Percentiles rank a stretch among this genome's conserved stretches.
Evolutionary conservation across 2,888 invertebrate species (phyloP).

Genomic region (Orgyia antiqua): DNA sequence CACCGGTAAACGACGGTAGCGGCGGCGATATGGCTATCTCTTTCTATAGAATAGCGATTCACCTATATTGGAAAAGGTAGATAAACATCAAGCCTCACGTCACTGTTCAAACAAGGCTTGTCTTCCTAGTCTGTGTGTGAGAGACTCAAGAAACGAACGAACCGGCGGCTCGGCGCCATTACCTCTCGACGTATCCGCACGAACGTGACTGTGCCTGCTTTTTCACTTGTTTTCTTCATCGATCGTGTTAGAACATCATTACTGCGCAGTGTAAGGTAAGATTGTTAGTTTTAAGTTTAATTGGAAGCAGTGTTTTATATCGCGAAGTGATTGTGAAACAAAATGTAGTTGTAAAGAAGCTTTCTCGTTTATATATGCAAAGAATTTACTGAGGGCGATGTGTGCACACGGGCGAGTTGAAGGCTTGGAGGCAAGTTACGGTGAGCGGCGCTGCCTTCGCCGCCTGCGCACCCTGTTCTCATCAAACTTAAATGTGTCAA

Average conservation of each 20-base stretch:
- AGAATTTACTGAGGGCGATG: slow-evolving; percentile 74
- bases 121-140: slow-evolving; percentile 68
- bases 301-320: slow-evolving; percentile 57
- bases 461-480: slow-evolving; percentile 61
- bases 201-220: slow-evolving; percentile 71
- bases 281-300: slow-evolving; percentile 54
- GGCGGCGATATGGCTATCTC: slow-evolving; percentile 35
- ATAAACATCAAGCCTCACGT: slow-evolving; percentile 46
- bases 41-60: slow-evolving; percentile 18
- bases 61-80: slow-evolving; percentile 35
- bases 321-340: slow-evolving; percentile 52
- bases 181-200: slow-evolving; percentile 69
- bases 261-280: slow-evolving; percentile 77
- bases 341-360: slow-evolving; percentile 41
- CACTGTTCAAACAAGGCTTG: slow-evolving; percentile 71
- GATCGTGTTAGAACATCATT: slow-evolving; percentile 70
- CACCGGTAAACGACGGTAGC: slow-evolving; percentile 48
- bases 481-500: slow-evolving; percentile 46
- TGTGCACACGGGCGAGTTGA: slow-evolving; percentile 58
- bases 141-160: slow-evolving; percentile 64
- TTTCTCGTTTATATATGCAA: slow-evolving; percentile 75
- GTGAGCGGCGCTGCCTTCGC: slow-evolving; percentile 60
- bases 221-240: slow-evolving; percentile 49
- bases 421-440: slow-evolving; percentile 60
- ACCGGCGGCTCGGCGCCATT: slow-evolving; percentile 66